Conservation (phyloP, 2,797 vertebrate genomes). For the Cyprinodon diabolis region DNA sequence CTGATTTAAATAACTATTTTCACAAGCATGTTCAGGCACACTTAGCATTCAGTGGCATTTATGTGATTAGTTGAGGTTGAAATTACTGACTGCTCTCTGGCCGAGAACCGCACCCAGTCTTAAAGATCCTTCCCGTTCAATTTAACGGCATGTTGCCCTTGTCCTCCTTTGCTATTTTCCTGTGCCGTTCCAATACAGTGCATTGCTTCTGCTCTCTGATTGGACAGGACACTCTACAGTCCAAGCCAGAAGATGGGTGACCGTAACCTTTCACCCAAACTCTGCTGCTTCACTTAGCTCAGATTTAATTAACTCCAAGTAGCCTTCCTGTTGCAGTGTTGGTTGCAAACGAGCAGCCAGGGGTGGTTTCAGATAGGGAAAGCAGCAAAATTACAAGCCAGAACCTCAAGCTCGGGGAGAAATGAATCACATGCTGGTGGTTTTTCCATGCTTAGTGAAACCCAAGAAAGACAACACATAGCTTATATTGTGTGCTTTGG, state of each 20-base stretch:
- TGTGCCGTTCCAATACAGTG: conserved; percentile 51
- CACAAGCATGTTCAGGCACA: conserved; percentile 52
- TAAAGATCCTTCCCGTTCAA: conserved; percentile 68
- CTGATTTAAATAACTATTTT: conserved; percentile 33
- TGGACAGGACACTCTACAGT: conserved; percentile 47
- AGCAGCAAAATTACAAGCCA: conserved; percentile 51
- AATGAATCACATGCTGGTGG: conserved; percentile 32
- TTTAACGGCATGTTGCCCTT: conserved; percentile 74
- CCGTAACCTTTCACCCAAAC: conserved; percentile 52
- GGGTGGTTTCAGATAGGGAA: conserved; percentile 51
- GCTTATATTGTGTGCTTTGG: conserved; percentile 46
- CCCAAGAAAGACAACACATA: conserved; percentile 27
- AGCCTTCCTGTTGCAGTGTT: conserved; percentile 50
- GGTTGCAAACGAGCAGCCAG: conserved; percentile 41
- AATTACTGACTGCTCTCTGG: conserved; percentile 57
- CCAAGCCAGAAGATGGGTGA: conserved; percentile 58
- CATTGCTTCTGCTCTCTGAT: conserved; percentile 57
- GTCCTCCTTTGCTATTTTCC: conserved; percentile 65
- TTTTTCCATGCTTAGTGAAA: conserved; percentile 17
- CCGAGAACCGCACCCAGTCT: conserved; percentile 39
- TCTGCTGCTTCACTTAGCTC: conserved; percentile 66
- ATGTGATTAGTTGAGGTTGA: conserved; percentile 69
- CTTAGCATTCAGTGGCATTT: conserved; percentile 63
- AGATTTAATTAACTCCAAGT: conserved; percentile 75
- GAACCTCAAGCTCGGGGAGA: conserved; percentile 35